Evolutionary conservation across 2,113 vertebrate genomes (phyloP).

Genomic region (Cyrtonyx montezumae): DNA sequence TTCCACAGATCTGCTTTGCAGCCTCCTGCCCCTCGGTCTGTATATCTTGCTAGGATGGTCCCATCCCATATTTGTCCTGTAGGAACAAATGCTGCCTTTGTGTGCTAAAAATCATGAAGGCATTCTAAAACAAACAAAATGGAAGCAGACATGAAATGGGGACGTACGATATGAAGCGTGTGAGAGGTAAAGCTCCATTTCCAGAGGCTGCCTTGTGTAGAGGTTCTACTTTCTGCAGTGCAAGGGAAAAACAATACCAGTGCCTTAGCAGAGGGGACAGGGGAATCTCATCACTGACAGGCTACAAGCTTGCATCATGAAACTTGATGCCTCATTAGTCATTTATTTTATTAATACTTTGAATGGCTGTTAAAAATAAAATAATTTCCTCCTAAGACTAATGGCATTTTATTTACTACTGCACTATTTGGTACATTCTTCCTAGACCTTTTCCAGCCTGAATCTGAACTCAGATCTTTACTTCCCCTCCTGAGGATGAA

Average conservation of each 20-base stretch:
- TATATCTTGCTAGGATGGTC: no score
- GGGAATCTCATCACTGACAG: not conserved
- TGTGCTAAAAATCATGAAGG: not conserved
- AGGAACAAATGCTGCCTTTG: fast-evolving
- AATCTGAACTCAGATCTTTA: not conserved
- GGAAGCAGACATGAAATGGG: not conserved
- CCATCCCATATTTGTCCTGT: no score
- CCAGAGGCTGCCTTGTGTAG: not conserved
- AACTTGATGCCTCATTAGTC: not conserved
- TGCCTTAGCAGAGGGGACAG: not conserved
- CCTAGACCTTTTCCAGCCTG: not conserved
- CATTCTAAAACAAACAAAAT: not conserved
- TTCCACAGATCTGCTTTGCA: no score
- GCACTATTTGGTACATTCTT: not conserved
- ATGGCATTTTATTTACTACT: not conserved
- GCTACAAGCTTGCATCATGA: not conserved
- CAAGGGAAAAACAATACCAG: not conserved
- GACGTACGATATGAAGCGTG: fast-evolving
- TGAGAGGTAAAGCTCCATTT: not conserved
- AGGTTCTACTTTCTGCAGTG: not conserved
- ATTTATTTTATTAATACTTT: not conserved
- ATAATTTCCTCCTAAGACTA: not conserved
- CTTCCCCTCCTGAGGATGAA: not conserved
- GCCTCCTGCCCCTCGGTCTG: no score
- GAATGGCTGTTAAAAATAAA: not conserved